Base-by-base conservation (phyloP, 2,113 vertebrate genomes). In the Caretta caretta region DNA sequence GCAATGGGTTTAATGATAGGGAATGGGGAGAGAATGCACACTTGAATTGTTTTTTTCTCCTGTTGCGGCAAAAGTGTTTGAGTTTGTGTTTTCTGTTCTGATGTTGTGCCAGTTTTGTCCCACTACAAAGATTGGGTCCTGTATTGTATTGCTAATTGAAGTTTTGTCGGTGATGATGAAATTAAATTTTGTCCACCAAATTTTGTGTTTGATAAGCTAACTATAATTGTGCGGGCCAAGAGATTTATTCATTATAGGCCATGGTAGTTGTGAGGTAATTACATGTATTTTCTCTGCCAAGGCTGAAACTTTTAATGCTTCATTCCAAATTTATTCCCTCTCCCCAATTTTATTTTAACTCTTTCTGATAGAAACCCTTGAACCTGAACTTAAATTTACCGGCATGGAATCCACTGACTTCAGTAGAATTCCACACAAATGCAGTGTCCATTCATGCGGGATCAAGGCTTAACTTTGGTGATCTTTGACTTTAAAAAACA, bases 11-110 rank as follows among this genome's bases (percentile, higher is more conserved):
- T 62, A 1, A 12, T 31, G 1, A 3, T 46, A 3, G 12, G 24
- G 38, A 62, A 0, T 0, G 1, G 0, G 13, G 42, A 48, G 48
- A 86, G 17, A 42, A 51, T 72, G 65, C 19, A 56, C 79, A 59
- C 1, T 0, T 0, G 0, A 38, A 4, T 29, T 42, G 42, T 3
- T 51, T 38, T 80, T 62, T 48, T 25, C 78, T 57, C 49, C 62
- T 86, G 2, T 27, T 80, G 24, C 8, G 19, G 35, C 46, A 94
- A 80, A 92, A 92, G 11, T 10, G 1, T 84, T 94, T 89, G 7
- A 31, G 9, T 56, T 85, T 2, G 62, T 87, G n/a, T 76, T 65
- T 35, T 25, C 25, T 72, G 29, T 5, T 24, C 76, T 83, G 14
- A 3, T 0, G 0, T 84, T 65, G 9, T 49, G 50, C 80, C 57